Percentiles rank a stretch among this genome's conserved stretches.
Evolutionary conservation across 2,797 vertebrate genomes (phyloP).

Genomic region (Arremon aurantiirostris): DNA sequence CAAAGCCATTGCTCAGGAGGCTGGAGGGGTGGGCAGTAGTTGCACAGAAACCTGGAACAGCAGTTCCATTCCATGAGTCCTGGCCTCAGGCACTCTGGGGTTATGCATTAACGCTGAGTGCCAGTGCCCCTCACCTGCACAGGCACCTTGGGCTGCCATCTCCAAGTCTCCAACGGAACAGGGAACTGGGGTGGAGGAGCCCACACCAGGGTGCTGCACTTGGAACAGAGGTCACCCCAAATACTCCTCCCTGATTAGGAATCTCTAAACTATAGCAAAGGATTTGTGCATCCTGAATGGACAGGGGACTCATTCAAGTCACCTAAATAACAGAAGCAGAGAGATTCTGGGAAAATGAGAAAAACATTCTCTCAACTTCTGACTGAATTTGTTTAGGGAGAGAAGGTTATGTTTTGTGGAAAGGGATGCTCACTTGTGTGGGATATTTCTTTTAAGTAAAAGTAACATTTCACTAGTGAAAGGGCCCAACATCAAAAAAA

Average conservation of each 20-base stretch:
- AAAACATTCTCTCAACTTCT: neutral
- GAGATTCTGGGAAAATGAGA: neutral
- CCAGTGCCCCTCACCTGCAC: neutral
- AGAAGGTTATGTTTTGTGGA: neutral
- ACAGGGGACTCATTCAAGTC: neutral
- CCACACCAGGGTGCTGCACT: neutral
- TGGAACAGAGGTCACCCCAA: neutral
- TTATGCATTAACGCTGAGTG: neutral
- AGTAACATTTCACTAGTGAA: neutral
- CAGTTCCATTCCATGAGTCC: neutral
- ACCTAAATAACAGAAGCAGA: neutral
- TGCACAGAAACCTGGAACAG: neutral
- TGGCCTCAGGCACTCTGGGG: neutral
- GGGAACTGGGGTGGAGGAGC: neutral
- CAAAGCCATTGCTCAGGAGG: neutral
- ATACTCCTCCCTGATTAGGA: neutral
- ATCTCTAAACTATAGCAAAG: neutral
- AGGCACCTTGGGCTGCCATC: fast-evolving
- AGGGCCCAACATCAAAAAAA: neutral
- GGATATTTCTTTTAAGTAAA: neutral
- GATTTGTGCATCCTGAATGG: neutral
- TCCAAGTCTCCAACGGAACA: neutral
- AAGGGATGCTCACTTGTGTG: neutral
- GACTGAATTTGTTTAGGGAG: neutral
- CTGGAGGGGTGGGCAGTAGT: neutral